These are phyloP conservation scores for Platichthys stellatus DNA, from an alignment of 2,113 vertebrate species.

Conservation along the genomic window DNA sequence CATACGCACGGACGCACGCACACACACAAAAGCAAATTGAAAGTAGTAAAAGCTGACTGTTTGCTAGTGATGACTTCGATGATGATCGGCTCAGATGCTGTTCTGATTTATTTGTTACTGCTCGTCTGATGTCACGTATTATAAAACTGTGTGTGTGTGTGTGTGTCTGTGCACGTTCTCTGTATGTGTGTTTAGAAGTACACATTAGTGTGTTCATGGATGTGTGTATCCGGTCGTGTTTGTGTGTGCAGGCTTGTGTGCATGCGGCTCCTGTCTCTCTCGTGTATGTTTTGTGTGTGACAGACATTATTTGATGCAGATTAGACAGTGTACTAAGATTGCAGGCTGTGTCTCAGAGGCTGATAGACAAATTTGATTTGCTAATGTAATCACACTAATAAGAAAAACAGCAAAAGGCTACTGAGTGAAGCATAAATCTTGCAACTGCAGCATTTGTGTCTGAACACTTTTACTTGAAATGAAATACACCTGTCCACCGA, in stretches of 20 bases:
- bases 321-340: slow-evolving; percentile 97
- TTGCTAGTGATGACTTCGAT: slow-evolving; percentile 83
- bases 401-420: slow-evolving; percentile 90
- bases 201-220: slow-evolving; percentile 3
- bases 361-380: slow-evolving; percentile 99
- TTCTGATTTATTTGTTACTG: slow-evolving; percentile 99
- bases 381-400: slow-evolving; percentile 99
- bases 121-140: slow-evolving; percentile 97
- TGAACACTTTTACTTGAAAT: slow-evolving; percentile 39
- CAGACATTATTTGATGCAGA: slow-evolving; percentile 94
- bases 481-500: slow-evolving; percentile 19
- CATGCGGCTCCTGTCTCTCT: slow-evolving; percentile 6
- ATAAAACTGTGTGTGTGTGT: slow-evolving; percentile 54
- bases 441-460: slow-evolving; percentile 53
- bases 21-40: slow-evolving; percentile 90
- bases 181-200: slow-evolving; percentile 19
- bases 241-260: slow-evolving; percentile 16
- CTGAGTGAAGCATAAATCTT: slow-evolving; percentile 91
- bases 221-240: slow-evolving; percentile 7
- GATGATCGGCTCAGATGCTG: slow-evolving; percentile 98
- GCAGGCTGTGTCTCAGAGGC: slow-evolving; percentile 94
- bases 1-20: slow-evolving; percentile 28
- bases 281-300: slow-evolving; percentile 41
- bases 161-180: slow-evolving; percentile 18
- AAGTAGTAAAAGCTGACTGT: slow-evolving; percentile 99